These are phyloP conservation scores for Lithophane leautieri DNA, from an alignment of 2,888 invertebrate genomes.

Conservation along the genomic window DNA sequence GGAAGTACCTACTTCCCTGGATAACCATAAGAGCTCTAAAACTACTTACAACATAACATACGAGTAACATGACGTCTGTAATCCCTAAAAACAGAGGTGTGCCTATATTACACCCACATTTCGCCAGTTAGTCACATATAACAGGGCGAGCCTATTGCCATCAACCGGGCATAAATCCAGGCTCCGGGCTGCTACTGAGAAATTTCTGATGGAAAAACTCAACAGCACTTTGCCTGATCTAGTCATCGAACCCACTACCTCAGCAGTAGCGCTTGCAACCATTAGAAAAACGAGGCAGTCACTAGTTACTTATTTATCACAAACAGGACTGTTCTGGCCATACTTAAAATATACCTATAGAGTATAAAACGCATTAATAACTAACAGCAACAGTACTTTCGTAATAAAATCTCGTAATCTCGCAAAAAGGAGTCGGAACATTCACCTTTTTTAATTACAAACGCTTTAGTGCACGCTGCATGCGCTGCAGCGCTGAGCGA, in stretches of 20 bases:
- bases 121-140: not conserved
- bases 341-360: not conserved
- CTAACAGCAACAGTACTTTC: conserved; percentile 43
- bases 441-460: conserved; percentile 74
- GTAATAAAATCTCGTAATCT: conserved; percentile 59
- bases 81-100: not conserved
- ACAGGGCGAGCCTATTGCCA: not conserved
- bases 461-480: conserved; percentile 67
- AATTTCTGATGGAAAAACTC: not conserved
- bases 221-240: not conserved
- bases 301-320: not conserved
- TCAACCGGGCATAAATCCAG: not conserved
- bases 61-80: not conserved
- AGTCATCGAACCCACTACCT: not conserved
- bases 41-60: not conserved
- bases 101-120: not conserved
- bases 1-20: not conserved
- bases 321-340: not conserved
- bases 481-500: conserved; percentile 61
- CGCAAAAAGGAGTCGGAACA: conserved; percentile 53
- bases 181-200: not conserved
- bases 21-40: not conserved
- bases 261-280: not conserved
- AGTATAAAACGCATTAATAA: conserved; percentile 36
- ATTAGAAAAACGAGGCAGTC: not conserved